Evolutionary conservation across 1,140 invertebrate genomes (phyloP).

Genomic region (Lysiphlebus fabarum): DNA sequence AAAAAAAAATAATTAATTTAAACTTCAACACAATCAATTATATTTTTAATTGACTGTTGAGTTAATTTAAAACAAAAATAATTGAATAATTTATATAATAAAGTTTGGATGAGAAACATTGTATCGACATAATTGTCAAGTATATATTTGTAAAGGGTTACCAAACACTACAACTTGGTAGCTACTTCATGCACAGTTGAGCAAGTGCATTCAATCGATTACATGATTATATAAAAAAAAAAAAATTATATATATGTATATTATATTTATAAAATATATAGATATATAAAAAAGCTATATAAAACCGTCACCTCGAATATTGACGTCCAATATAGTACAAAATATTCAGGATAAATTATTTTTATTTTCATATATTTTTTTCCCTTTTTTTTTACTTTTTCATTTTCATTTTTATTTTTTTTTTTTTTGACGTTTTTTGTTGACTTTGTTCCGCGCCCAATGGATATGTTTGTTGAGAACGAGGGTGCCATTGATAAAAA

Average conservation of each 20-base stretch:
- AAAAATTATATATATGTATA: neutral
- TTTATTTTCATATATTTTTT: neutral
- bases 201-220: no score
- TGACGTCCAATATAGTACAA: neutral
- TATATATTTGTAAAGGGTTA: no score
- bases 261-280: neutral
- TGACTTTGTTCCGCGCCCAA: conserved; percentile 2
- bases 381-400: neutral
- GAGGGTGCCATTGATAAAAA: neutral
- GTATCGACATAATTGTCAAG: no score
- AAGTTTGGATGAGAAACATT: no score
- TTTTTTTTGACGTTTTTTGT: neutral
- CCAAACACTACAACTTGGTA: no score
- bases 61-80: neutral
- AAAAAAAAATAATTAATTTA: neutral
- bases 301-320: neutral
- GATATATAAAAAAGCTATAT: neutral
- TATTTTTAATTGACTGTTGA: no score
- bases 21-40: neutral
- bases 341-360: neutral
- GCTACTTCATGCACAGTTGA: no score
- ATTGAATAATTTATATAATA: no score
- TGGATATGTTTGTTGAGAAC: conserved; percentile 8
- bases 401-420: no score
- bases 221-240: neutral